Conservation (phyloP, 2,888 invertebrate species). For the Metallyticus violacea region DNA sequence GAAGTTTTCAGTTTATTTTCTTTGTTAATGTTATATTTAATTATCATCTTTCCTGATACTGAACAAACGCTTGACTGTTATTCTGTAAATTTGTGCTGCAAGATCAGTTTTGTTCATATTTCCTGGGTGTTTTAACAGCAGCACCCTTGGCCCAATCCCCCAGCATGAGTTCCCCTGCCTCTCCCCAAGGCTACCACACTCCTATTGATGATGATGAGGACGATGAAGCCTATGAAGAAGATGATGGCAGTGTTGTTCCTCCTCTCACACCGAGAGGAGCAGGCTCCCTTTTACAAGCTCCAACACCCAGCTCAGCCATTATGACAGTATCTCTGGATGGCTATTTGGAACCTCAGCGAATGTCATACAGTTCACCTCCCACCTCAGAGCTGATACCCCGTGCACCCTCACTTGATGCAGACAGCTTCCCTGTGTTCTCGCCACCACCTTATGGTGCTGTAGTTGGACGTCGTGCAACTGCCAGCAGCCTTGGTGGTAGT, state of each 20-base stretch:
- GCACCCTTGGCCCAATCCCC: conserved; percentile 31
- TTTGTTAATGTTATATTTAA: no score
- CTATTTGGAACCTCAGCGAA: conserved; percentile 78
- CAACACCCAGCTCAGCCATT: conserved; percentile 71
- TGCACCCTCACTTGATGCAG: conserved; percentile 65
- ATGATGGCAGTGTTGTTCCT: conserved; percentile 43
- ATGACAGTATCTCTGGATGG: conserved; percentile 83
- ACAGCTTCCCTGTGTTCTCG: conserved; percentile 81
- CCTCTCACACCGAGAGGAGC: conserved; percentile 55
- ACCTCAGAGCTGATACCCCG: conserved; percentile 62
- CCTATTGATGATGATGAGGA: conserved; percentile 59
- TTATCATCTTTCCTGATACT: no score
- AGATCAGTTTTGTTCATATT: background rate
- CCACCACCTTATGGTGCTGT: conserved; percentile 65
- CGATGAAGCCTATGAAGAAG: conserved; percentile 35
- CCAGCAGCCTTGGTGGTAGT: conserved; percentile 27
- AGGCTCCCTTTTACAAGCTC: conserved; percentile 51
- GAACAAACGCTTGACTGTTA: background rate
- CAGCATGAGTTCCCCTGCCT: conserved; percentile 55
- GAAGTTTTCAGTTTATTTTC: background rate
- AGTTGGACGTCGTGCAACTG: conserved; percentile 41
- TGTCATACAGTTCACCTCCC: conserved; percentile 77
- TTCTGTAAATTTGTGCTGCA: background rate
- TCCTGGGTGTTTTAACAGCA: conserved; percentile 15
- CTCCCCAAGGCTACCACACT: conserved; percentile 74